These are phyloP conservation scores for Channa maculata DNA, from an alignment of 2,113 vertebrate species.

Conservation along the genomic window DNA sequence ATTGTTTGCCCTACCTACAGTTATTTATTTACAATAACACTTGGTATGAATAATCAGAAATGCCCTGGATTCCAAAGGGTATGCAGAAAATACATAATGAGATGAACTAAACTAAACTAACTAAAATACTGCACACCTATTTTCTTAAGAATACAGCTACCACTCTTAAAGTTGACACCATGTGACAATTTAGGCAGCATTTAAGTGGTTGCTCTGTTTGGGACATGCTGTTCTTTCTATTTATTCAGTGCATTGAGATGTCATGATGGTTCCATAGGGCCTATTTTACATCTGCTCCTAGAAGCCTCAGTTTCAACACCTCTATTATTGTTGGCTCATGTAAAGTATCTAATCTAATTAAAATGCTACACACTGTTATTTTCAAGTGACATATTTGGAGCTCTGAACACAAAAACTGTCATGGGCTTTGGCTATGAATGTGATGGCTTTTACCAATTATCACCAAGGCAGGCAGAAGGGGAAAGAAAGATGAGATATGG, in stretches of 20 bases:
- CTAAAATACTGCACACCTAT: too few relatives aligned
- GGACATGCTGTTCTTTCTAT: conserved; percentile 17
- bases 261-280: conserved; percentile 30
- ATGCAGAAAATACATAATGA: too few relatives aligned
- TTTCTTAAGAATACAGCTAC: background rate
- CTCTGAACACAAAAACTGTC: conserved; percentile 55
- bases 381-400: conserved; percentile 49
- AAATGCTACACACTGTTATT: conserved; percentile 47
- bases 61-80: too few relatives aligned
- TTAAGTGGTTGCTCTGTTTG: background rate
- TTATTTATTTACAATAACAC: too few relatives aligned
- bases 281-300: conserved; percentile 42
- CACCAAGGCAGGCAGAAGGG: conserved; percentile 25
- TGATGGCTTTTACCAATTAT: conserved; percentile 51
- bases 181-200: conserved; percentile 1
- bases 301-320: conserved; percentile 29
- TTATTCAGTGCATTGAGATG: conserved; percentile 26
- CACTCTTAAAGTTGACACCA: conserved; percentile 8
- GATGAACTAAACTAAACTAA: too few relatives aligned
- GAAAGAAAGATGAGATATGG: conserved; percentile 21
- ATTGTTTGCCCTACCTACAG: too few relatives aligned
- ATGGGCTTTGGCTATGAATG: conserved; percentile 42
- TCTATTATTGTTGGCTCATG: conserved; percentile 25
- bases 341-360: conserved; percentile 46
- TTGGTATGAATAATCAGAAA: too few relatives aligned